Conservation (phyloP, 2,113 vertebrate species). For the Pitta sordida region DNA sequence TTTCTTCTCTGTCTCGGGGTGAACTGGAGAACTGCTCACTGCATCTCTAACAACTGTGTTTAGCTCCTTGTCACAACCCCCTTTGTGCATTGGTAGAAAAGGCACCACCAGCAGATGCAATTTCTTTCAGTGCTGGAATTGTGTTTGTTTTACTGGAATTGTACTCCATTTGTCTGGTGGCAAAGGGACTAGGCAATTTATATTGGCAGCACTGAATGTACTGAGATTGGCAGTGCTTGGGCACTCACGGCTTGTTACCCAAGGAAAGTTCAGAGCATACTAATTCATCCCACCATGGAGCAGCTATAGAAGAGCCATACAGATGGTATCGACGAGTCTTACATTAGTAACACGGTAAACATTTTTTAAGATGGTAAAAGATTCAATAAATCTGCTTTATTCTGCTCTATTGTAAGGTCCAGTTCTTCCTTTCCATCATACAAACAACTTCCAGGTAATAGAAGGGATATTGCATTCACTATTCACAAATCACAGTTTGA, state of each 20-base stretch:
- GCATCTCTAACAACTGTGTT: slow-evolving; percentile 9
- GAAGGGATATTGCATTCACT: slow-evolving; percentile 5
- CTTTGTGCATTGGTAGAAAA: neutral
- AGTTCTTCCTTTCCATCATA: slow-evolving; percentile 37
- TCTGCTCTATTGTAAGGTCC: slow-evolving; percentile 8
- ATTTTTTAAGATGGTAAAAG: slow-evolving; percentile 36
- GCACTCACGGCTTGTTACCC: neutral
- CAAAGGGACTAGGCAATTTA: slow-evolving; percentile 25
- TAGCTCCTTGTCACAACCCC: slow-evolving; percentile 2
- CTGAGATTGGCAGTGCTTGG: neutral
- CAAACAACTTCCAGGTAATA: slow-evolving; percentile 52
- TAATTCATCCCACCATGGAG: neutral
- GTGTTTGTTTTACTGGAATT: slow-evolving; percentile 51
- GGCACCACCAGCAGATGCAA: slow-evolving; percentile 13
- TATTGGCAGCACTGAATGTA: slow-evolving; percentile 29
- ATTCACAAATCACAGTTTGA: slow-evolving; percentile 47
- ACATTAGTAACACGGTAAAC: slow-evolving; percentile 25
- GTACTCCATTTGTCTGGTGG: slow-evolving; percentile 30
- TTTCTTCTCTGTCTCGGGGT: neutral
- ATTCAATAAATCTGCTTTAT: slow-evolving; percentile 34
- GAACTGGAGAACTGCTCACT: neutral
- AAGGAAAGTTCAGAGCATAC: slow-evolving; percentile 25
- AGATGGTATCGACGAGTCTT: slow-evolving; percentile 10
- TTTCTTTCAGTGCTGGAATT: slow-evolving; percentile 28
- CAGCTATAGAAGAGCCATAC: neutral